Evolutionary conservation across 1,140 invertebrate genomes (phyloP), one percentile per base, ranked within the genome.

Genomic region (Teleogryllus occipitalis): DNA sequence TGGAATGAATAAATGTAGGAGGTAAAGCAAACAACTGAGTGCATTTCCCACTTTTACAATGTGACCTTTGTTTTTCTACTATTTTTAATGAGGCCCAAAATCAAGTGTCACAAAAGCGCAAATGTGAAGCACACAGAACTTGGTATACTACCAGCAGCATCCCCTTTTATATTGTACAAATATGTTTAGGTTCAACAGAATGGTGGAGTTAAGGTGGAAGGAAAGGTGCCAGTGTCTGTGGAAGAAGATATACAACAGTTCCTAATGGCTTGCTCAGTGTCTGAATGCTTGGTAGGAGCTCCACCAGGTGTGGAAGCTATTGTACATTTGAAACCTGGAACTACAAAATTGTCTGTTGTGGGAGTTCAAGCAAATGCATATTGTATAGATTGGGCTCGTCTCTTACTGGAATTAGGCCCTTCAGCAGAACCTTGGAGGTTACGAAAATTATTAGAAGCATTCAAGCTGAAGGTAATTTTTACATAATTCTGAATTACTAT

Each of bases 381-480:
- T 54, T 80, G 79, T 74, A 27, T 0, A 15, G 76, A 78, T 47
- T 79, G 75, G 81, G 65, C 76, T 27, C 75, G 21, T 8, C 47
- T 48, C 7, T 54, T 81, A 48, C n/a, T 76, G 18, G 78, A 77
- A 21, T 74, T 46, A 8, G 81, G 76, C 8, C 72, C 21, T 27
- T 75, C 15, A 39, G 73, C 78, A 8, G 78, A 76, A 27, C 75
- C 81, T 8, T 79, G 80, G 78, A 77, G 79, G 47, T 22, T 81
- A 14, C 78, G 78, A n/a, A 74, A 49, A 15, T 54, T 80, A 47
- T 48, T 81, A 8, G 81, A 81, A 47, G 81, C 81, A 7, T 81
- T 81, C 73, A 79, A 79, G 47, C 77, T 81, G 22, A 79, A 81
- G 79, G 81, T 81, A 80, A 47, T 65, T 39, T 39, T 39, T 39